phyloP scores from a whole-genome alignment of 2,888 invertebrate genomes.

The Autographa pulchrina region DNA sequence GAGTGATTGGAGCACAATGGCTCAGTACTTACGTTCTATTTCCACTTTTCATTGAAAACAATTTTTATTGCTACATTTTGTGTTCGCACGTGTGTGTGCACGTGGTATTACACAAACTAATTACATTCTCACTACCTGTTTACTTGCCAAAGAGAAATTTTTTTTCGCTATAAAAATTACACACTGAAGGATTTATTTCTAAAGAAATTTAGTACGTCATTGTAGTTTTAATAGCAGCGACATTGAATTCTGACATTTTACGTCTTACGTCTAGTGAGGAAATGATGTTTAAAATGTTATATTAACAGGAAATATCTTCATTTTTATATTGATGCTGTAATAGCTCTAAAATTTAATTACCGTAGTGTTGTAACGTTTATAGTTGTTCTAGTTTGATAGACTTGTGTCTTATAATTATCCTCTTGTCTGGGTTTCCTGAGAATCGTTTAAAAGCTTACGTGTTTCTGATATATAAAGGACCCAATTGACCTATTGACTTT shows the following conservation, averaged over 20 bases:
- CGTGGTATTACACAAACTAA: conserved; percentile 42
- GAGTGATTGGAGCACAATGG: conserved; percentile 1
- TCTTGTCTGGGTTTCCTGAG: not conserved
- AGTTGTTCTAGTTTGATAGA: not conserved
- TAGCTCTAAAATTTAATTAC: not conserved
- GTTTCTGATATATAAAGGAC: not conserved
- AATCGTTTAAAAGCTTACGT: not conserved
- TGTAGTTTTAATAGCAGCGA: conserved; percentile 6
- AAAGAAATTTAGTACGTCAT: conserved; percentile 13
- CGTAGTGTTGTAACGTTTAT: not conserved
- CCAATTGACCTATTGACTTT: conserved; percentile 3
- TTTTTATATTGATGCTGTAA: conserved; percentile 12
- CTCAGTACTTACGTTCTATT: conserved; percentile 36
- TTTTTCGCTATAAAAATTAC: conserved; percentile 8
- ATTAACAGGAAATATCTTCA: conserved; percentile 10
- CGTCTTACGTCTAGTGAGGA: conserved; percentile 24
- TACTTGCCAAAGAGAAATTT: conserved; percentile 44
- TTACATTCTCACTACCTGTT: conserved; percentile 36
- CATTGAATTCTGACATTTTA: conserved; percentile 15
- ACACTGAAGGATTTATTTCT: conserved; percentile 15
- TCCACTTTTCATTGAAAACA: conserved; percentile 50
- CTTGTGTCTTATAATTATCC: not conserved
- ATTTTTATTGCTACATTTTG: conserved; percentile 40
- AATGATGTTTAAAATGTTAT: conserved; percentile 14
- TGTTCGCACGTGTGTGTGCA: conserved; percentile 35